These are phyloP conservation scores for Phortica variegata DNA, from an alignment of 1,140 invertebrate species.

Conservation along the genomic window DNA sequence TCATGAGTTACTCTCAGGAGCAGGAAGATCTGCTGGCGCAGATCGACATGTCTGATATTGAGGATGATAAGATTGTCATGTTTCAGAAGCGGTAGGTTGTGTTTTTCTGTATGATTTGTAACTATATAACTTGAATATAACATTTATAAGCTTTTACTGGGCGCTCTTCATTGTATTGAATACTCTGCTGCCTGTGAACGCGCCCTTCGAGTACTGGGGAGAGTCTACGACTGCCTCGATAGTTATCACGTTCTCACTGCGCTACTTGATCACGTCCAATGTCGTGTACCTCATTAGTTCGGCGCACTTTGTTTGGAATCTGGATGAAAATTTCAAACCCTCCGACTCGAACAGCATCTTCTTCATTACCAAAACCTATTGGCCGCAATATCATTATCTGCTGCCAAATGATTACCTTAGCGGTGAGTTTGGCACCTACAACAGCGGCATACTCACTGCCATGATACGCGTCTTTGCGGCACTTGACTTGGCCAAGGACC, in stretches of 20 bases:
- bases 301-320: constrained; percentile 69
- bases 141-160: constrained; percentile 67
- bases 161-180: constrained; percentile 67
- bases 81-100: constrained; percentile 73
- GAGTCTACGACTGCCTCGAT: constrained; percentile 64
- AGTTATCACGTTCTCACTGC: constrained; percentile 69
- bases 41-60: constrained; percentile 85
- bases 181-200: constrained; percentile 70
- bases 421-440: constrained; percentile 74
- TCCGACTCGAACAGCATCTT: constrained; percentile 73
- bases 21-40: constrained; percentile 68
- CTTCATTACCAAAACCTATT: constrained; percentile 70
- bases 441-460: constrained; percentile 63
- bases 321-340: constrained; percentile 70
- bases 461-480: constrained; percentile 69
- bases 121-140: neutral
- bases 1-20: constrained; percentile 70
- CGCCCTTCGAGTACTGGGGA: constrained; percentile 73
- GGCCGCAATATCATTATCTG: constrained; percentile 78
- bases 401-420: constrained; percentile 75
- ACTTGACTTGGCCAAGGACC: constrained; percentile 62
- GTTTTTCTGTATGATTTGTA: neutral
- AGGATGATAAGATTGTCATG: constrained; percentile 79
- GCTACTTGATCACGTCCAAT: constrained; percentile 64
- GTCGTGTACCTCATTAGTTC: constrained; percentile 71